These are phyloP conservation scores for Acipenser transmontanus DNA, from an alignment of 2,797 vertebrate species.

Conservation along the genomic window DNA sequence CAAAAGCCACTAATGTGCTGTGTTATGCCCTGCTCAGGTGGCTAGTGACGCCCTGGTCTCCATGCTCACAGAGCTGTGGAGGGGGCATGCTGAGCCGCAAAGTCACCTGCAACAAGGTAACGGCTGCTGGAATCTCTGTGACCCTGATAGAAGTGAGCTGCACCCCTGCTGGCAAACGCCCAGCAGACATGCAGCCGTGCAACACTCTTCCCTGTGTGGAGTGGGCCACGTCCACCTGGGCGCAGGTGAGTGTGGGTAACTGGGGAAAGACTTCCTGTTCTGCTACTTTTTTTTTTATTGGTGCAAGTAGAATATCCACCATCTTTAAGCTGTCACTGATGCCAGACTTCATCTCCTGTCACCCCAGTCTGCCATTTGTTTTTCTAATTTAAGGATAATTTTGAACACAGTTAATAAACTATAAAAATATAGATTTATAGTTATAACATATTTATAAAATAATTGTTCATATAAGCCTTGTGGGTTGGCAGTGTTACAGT, in stretches of 20 bases:
- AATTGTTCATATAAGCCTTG: too few relatives aligned
- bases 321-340: too few relatives aligned
- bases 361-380: not conserved
- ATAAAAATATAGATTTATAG: too few relatives aligned
- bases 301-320: too few relatives aligned
- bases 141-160: constrained; percentile 62
- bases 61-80: constrained; percentile 77
- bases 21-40: constrained; percentile 52
- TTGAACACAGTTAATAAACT: too few relatives aligned
- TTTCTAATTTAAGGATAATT: not conserved
- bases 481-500: too few relatives aligned
- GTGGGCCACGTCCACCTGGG: constrained; percentile 69
- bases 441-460: too few relatives aligned
- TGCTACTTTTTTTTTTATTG: not conserved
- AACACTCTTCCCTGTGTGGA: constrained; percentile 72
- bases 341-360: too few relatives aligned
- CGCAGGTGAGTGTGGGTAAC: constrained; percentile 53
- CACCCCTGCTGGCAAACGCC: constrained; percentile 60
- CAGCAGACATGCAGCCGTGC: constrained; percentile 71
- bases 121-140: constrained; percentile 51
- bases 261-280: constrained; percentile 32
- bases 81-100: constrained; percentile 74
- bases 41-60: constrained; percentile 79
- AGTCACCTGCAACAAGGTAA: constrained; percentile 71
- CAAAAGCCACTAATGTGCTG: too few relatives aligned